phyloP scores from a whole-genome alignment of 2,113 vertebrate genomes.

The Diadophis punctatus region DNA sequence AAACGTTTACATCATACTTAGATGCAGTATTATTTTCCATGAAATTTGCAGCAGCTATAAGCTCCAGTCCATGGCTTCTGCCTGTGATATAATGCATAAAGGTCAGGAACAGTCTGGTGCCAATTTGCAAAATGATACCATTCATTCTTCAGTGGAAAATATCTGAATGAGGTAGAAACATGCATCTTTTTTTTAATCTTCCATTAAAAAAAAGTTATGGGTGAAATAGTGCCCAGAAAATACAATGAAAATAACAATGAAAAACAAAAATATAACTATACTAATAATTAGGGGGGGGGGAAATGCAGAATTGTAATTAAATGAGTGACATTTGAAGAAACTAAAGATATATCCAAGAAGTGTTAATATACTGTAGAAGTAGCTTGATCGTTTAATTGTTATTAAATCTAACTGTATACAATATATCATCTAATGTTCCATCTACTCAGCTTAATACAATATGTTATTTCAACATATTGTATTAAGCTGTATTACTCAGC shows the following conservation, averaged over 20 bases:
- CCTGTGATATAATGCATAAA: background rate
- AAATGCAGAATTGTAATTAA: background rate
- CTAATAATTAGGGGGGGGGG: background rate
- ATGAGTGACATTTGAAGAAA: background rate
- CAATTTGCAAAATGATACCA: background rate
- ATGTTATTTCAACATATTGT: background rate
- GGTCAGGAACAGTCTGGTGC: background rate
- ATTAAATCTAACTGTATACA: background rate
- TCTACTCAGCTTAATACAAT: background rate
- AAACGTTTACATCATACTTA: background rate
- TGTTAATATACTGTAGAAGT: background rate
- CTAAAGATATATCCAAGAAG: background rate
- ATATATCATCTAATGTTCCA: background rate
- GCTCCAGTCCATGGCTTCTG: background rate
- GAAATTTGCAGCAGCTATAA: conserved; percentile 9
- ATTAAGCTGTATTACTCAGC: too few species aligned
- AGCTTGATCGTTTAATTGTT: background rate
- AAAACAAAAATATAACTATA: background rate
- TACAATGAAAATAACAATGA: background rate
- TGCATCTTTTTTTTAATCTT: background rate
- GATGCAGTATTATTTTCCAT: conserved; percentile 11
- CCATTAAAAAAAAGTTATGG: background rate
- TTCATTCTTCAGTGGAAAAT: background rate
- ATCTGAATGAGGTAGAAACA: background rate
- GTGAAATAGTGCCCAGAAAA: background rate